Evolutionary conservation across 2,888 invertebrate species (phyloP), one percentile per base, ranked within the genome.

Genomic region (Alloscopus bannaensis): DNA sequence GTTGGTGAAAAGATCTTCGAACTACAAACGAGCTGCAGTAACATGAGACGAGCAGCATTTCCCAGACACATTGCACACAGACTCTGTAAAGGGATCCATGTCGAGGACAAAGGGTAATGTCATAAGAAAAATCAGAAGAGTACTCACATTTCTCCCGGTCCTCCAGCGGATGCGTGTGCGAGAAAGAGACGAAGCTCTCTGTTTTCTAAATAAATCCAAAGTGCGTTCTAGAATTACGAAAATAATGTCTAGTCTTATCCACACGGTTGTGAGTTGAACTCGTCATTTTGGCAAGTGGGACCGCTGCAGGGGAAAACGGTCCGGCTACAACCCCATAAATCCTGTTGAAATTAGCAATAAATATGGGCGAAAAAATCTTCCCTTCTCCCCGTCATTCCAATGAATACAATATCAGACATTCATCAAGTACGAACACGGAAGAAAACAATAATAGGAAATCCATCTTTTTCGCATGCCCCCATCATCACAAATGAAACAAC

Each of bases 321-420:
- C 47, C 13, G 42, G 50, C 47, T 52, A 62, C 36, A 62, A 40
- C 52, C 50, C 36, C 62, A 52, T 72, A 72, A 62, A 62, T 72
- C 62, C 52, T n/a, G n/a, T 40, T 64, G 40, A 45, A 31, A 45
- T 47, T 29, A 28, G 26, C 40, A 52, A 71, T 57, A 29, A 57
- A 57, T 57, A 57, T 1, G 13, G 24, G 55, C 31, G 57, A 2
- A 24, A 26, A 57, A 31, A 57, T 31, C 57, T n/a, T 45, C n/a
- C n/a, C n/a, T 36, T 8, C 36, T 45, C 45, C n/a, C 18, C 31
- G 29, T 57, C 31, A 18, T 36, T 11, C 3, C 18, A n/a, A 24
- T 55, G 55, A 8, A 55, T 55, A 26, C 55, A 50, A 36, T 6
- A 36, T 13, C n/a, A 11, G 45, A n/a, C n/a, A n/a, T n/a, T n/a